Base-by-base conservation (phyloP, 2,113 vertebrate genomes). In the Barnardius zonarius region DNA sequence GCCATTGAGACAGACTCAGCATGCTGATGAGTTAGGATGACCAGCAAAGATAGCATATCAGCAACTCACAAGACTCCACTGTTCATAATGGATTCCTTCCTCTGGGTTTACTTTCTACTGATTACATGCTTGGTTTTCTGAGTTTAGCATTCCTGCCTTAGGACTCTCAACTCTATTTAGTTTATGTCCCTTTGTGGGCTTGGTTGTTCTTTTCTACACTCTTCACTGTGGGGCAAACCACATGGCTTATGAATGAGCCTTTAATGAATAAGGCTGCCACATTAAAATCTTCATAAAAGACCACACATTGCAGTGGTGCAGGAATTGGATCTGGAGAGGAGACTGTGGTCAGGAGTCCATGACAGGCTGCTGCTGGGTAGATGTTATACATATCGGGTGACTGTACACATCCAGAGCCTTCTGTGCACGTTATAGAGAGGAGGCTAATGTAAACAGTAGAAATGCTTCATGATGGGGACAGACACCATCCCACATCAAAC, bases 31-130 rank as follows among this genome's bases (percentile, higher is more conserved):
- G 51, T 57, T 75, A 77, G 85, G 82, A 41, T 63, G 77, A 92
- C 59, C 78, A 59, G 78, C 72, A 88, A 88, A 89, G 95, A 96
- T 72, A 94, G 86, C 31, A 3, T 68, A 64, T 72, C 55, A 51
- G 52, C 81, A 84, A 19, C 41, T 77, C 76, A 66, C 7, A 14
- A 7, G 10, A 55, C 25, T 51, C 64, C 2, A 0, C 70, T 64
- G 31, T 13, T 73, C 83, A 39, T 78, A 78, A 91, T 78, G 8
- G 88, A 82, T 90, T 89, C 63, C 57, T 96, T 96, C 86, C 81
- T 86, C 70, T 66, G 76, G 33, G 12, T 93, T 95, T 84, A n/a
- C 80, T 83, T 95, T 82, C 88, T 35, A 12, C 59, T 67, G 77
- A 75, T 91, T 66, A 81, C 62, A 49, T 64, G 75, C 79, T 33